Base-by-base conservation (phyloP, 2,888 invertebrate genomes). In the Drosophila niveifrons region DNA sequence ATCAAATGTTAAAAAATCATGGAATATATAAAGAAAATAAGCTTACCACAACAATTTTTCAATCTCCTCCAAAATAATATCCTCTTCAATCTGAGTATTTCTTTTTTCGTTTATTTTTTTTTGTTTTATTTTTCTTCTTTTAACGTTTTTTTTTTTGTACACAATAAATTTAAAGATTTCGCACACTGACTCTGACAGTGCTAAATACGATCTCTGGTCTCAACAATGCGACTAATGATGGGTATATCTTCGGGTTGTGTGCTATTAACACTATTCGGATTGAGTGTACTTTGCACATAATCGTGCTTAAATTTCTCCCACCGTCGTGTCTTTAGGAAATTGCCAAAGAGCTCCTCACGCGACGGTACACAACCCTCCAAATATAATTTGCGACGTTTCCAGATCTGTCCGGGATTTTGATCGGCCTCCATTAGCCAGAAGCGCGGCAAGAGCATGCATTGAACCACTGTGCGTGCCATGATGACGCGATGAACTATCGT, bases 401-500 rank as follows among this genome's bases (percentile, higher is more conserved):
- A 92, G n/a, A 92, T 73, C 63, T 92, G 89, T 0, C 92, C 92
- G 0, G 91, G 90, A 76, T 92, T 92, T 78, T 92, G 92, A 7
- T 86, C 70, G 57, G 90, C 94, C 81, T 95, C 94, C 52, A 95
- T 88, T 9, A 96, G 92, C 95, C 95, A 96, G 81, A 95, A 95
- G 63, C 94, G 94, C 0, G 96, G 96, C 69, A 96, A 91, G 23
- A 96, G 91, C 85, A 96, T 93, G 78, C 96, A 96, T 78, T 94
- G 94, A 1, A 95, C 94, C 0, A 93, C 93, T 0, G 94, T 94
- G 46, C 94, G 90, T 0, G 96, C 95, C 58, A 96, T 93, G 17
- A 96, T 94, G 2, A 95, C 93, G 11, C 96, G 94, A 89, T 95
- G 94, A 0, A 93, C 92, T 93, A 95, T 94, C 69, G 94, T 94